phyloP scores from a whole-genome alignment of 2,113 vertebrate species.

The Nicator chloris region DNA sequence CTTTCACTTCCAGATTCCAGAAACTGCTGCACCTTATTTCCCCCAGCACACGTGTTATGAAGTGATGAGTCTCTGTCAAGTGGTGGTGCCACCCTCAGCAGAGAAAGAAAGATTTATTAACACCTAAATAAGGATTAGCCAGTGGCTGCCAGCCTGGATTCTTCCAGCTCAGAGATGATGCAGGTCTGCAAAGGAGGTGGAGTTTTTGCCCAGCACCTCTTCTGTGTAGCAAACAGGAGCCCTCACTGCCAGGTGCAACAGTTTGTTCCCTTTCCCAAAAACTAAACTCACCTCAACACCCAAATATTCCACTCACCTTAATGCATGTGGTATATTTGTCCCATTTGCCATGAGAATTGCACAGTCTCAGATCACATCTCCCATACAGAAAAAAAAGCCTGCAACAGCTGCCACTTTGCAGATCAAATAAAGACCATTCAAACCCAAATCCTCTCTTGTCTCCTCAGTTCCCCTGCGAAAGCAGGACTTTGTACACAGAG shows the following conservation, averaged over 20 bases:
- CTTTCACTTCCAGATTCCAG: background rate
- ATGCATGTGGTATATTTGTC: background rate
- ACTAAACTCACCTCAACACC: background rate
- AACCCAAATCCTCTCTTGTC: background rate
- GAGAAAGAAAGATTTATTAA: background rate
- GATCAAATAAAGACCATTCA: background rate
- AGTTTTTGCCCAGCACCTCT: background rate
- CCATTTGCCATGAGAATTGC: background rate
- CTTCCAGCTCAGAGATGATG: background rate
- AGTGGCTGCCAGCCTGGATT: background rate
- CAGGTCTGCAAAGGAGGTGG: background rate
- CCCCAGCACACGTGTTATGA: background rate
- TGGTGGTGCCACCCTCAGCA: background rate
- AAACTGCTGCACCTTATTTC: background rate
- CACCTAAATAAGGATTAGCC: background rate
- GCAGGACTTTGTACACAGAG: background rate
- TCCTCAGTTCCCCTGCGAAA: background rate
- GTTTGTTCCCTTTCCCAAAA: background rate
- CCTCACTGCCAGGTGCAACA: background rate
- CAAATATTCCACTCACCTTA: background rate
- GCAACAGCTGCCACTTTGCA: background rate
- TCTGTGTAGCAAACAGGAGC: background rate
- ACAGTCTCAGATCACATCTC: background rate
- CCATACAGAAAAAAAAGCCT: background rate
- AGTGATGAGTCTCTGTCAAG: background rate